Evolutionary conservation across 2,113 vertebrate genomes (phyloP).

Genomic region (Bambusicola thoracicus): DNA sequence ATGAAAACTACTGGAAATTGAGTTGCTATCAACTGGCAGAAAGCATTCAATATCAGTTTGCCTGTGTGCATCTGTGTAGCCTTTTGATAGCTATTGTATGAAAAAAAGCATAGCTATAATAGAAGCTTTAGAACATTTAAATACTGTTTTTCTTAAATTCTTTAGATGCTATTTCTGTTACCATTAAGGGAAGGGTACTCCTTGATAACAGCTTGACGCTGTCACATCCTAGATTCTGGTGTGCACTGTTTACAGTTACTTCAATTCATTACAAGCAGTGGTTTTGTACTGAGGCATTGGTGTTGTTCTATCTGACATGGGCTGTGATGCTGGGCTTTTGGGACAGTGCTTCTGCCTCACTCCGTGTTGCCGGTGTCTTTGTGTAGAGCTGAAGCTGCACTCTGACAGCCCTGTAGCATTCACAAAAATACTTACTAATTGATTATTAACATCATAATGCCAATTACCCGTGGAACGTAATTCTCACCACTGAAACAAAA

Average conservation of each 20-base stretch:
- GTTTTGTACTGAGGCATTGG: background rate
- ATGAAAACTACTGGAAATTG: background rate
- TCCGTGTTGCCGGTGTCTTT: background rate
- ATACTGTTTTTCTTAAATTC: background rate
- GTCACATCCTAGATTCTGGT: background rate
- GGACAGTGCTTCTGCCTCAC: background rate
- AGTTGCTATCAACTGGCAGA: background rate
- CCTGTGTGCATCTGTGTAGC: background rate
- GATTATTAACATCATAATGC: background rate
- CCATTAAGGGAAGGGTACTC: background rate
- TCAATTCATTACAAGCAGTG: too few species aligned
- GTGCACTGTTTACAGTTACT: background rate
- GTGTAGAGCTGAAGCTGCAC: background rate
- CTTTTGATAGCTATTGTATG: background rate
- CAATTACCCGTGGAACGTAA: background rate
- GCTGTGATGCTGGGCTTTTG: background rate
- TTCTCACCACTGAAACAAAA: background rate
- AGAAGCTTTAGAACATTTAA: background rate
- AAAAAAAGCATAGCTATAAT: background rate
- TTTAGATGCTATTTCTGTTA: background rate
- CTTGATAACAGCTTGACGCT: background rate
- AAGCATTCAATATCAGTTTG: background rate
- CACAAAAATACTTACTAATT: background rate
- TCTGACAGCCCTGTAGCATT: background rate
- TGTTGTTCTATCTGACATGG: background rate